A percentile compares a stretch with the other conserved stretches of the same genome.
Conservation (phyloP, 2,113 vertebrate genomes). For the Cyrtonyx montezumae region DNA sequence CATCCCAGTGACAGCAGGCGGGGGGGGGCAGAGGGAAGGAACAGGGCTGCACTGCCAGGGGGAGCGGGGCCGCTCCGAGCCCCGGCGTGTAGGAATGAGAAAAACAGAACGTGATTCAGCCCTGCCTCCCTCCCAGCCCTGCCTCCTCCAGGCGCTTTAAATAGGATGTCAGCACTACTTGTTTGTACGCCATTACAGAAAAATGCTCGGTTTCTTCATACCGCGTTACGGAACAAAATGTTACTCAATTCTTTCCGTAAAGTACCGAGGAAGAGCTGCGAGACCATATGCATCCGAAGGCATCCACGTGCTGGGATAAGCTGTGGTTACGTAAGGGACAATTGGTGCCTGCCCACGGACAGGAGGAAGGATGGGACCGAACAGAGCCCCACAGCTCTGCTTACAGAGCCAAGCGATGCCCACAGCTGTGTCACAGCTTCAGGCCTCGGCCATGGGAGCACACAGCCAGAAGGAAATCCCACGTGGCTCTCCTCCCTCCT, state of each 20-base stretch:
- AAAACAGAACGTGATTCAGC: slow-evolving; percentile 3
- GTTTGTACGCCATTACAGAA: slow-evolving; percentile 34
- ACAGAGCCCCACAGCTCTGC: no score
- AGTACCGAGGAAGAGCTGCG: slow-evolving; percentile 27
- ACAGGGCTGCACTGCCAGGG: not conserved
- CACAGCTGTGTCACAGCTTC: accelerated
- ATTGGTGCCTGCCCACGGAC: not conserved
- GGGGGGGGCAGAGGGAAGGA: not conserved
- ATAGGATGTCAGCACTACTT: slow-evolving; percentile 57
- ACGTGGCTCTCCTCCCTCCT: not conserved
- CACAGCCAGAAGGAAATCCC: not conserved
- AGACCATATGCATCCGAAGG: slow-evolving; percentile 33
- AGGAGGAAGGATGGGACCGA: not conserved
- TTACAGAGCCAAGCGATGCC: not conserved
- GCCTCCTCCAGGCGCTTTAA: not conserved
- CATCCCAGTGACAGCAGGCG: not conserved
- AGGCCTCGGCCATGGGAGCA: not conserved
- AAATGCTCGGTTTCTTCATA: slow-evolving; percentile 21
- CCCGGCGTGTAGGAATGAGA: not conserved
- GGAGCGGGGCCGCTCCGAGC: not conserved
- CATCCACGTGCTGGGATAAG: slow-evolving; percentile 43
- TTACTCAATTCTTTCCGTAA: slow-evolving; percentile 53
- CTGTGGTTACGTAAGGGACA: not conserved
- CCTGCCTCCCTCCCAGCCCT: slow-evolving; percentile 1
- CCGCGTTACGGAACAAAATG: slow-evolving; percentile 49